Evolutionary conservation across 2,888 invertebrate genomes (phyloP), one percentile per base, ranked within the genome.

Genomic region (Chalcosyrphus nemorum): DNA sequence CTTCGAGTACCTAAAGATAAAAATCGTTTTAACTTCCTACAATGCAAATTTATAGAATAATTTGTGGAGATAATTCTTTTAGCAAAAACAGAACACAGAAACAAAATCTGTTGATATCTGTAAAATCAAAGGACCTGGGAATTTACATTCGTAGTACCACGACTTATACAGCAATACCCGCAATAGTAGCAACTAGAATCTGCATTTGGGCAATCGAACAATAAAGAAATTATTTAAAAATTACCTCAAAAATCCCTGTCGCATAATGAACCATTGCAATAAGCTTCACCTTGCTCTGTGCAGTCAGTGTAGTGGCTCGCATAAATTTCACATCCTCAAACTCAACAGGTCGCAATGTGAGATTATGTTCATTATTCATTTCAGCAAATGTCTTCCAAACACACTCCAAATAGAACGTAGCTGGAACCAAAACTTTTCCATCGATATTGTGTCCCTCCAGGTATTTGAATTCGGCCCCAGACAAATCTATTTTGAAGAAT

Each of bases 251-350:
- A 32, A 89, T 89, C 1, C 94, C 94, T 13, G 92, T 93, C 75
- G 93, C 94, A 88, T 93, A 93, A 57, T 94, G 94, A 43, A 95
- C 89, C 90, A 93, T 92, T 0, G 94, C 91, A 0, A 90, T 92
- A 2, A 95, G 89, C 6, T 92, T 92, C 4, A 94, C 88, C 5
- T 88, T 91, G 29, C 93, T 93, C 32, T 95, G 94, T 84, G 94
- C 93, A 0, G 95, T 94, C 75, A 98, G 93, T 86, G 95, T 95
- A 0, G 97, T 97, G 4, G 97, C 97, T 87, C 97, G 93, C 87
- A 95, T 94, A 90, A 97, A 96, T 63, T 94, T 93, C 5, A 97
- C 94, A 91, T 97, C 94, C 89, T 96, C 96, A 90, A 97, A 96
- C 5, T 95, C 94, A 0, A 97, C 95, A 0, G 96, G 94, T 19